Conservation (phyloP, 2,113 vertebrate species). For the Daubentonia madagascariensis region DNA sequence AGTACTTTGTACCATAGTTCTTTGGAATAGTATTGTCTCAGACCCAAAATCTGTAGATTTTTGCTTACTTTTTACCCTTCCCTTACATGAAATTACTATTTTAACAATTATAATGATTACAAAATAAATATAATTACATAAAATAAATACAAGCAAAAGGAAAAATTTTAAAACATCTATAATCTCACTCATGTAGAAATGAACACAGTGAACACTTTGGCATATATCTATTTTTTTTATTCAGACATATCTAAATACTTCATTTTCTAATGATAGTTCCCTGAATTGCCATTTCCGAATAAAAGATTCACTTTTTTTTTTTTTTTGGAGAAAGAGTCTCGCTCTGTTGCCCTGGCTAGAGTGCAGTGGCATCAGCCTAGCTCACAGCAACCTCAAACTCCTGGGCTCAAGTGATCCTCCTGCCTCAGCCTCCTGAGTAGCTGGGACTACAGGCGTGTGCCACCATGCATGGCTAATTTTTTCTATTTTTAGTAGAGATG, state of each 20-base stretch:
- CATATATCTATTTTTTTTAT: background rate
- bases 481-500: no score
- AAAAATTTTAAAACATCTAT: background rate
- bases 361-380: no score
- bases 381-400: no score
- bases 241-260: background rate
- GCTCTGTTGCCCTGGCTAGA: no score
- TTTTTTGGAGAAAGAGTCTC: no score
- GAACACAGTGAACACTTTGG: background rate
- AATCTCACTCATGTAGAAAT: background rate
- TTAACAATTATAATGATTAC: background rate
- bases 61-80: background rate
- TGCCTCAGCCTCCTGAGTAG: no score
- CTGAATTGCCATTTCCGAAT: background rate
- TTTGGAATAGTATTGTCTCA: background rate
- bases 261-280: conserved; percentile 2
- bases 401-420: no score
- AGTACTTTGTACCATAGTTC: background rate
- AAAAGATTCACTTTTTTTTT: background rate
- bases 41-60: background rate
- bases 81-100: conserved; percentile 29
- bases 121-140: no score
- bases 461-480: no score
- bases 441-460: no score
- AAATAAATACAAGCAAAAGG: conserved; percentile 21